Evolutionary conservation across 2,888 invertebrate genomes (phyloP).

Genomic region (Acronicta aceris): DNA sequence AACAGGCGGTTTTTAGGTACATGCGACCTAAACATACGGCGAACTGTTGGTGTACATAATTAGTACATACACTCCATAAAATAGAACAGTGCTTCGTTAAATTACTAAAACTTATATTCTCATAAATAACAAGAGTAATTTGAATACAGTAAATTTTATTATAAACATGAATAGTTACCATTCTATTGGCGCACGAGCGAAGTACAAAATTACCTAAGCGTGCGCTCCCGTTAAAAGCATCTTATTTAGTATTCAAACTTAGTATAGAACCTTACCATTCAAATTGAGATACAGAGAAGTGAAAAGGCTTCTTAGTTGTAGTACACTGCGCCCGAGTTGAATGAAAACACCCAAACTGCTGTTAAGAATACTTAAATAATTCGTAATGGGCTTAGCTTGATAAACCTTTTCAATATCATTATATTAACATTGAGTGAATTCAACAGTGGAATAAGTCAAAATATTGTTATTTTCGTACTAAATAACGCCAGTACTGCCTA

Average conservation of each 20-base stretch:
- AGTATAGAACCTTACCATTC: slow-evolving; percentile 71
- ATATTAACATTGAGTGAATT: no score
- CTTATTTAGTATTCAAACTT: slow-evolving; percentile 76
- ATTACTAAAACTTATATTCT: slow-evolving; percentile 16
- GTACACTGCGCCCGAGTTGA: slow-evolving; percentile 58
- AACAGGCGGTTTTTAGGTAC: no score
- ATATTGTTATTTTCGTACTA: no score
- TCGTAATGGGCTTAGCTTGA: slow-evolving; percentile 18
- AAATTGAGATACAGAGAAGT: slow-evolving; percentile 72
- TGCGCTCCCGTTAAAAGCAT: slow-evolving; percentile 58
- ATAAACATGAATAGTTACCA: slow-evolving; percentile 43
- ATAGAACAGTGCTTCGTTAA: slow-evolving; percentile 25
- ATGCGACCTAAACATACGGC: no score
- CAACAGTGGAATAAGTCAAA: no score
- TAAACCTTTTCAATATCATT: neutral
- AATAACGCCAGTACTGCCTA: no score
- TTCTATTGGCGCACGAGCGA: slow-evolving; percentile 43
- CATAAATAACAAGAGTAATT: slow-evolving; percentile 20
- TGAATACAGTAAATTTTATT: slow-evolving; percentile 34
- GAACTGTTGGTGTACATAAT: no score
- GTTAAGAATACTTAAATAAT: slow-evolving; percentile 54
- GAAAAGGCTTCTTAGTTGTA: slow-evolving; percentile 67
- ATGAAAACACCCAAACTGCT: slow-evolving; percentile 61
- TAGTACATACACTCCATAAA: neutral
- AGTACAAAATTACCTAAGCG: slow-evolving; percentile 58